These are phyloP conservation scores for Eulithis testata DNA, from an alignment of 2,888 invertebrate species.

Conservation along the genomic window DNA sequence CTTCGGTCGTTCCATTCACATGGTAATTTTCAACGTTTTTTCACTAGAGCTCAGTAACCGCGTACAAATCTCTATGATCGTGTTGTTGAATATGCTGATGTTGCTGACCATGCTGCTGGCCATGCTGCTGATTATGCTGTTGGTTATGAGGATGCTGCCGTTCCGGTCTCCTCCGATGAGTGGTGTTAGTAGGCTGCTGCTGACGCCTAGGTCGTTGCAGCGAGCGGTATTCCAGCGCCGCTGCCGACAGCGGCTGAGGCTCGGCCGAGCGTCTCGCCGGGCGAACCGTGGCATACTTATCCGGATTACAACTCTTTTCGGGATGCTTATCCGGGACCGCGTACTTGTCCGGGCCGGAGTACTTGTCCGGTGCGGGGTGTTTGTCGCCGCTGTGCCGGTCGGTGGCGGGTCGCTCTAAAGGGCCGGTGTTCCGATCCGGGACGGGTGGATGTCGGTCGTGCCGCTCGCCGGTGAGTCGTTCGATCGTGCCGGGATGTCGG, in stretches of 20 bases:
- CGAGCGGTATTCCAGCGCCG: conserved; percentile 85
- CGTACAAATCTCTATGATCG: conserved; percentile 87
- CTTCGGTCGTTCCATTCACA: neutral
- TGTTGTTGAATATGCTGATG: conserved; percentile 43
- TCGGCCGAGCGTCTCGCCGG: conserved; percentile 64
- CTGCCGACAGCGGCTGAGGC: conserved; percentile 83
- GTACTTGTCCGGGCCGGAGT: conserved; percentile 42
- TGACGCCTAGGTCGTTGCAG: conserved; percentile 82
- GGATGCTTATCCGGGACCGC: conserved; percentile 39
- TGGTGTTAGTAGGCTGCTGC: conserved; percentile 44
- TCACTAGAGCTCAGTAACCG: conserved; percentile 84
- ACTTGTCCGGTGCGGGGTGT: conserved; percentile 38
- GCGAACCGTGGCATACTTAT: conserved; percentile 78
- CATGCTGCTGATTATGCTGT: conserved; percentile 60
- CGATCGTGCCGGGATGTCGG: conserved; percentile 14
- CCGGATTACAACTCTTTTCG: conserved; percentile 40
- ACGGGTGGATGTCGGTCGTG: conserved; percentile 15
- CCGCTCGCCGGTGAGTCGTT: conserved; percentile 14
- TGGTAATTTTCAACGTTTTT: no score
- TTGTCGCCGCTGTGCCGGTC: conserved; percentile 14
- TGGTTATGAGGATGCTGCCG: conserved; percentile 27
- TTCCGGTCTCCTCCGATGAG: conserved; percentile 48
- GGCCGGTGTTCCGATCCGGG: conserved; percentile 15
- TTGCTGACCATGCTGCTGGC: conserved; percentile 43
- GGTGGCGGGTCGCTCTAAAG: conserved; percentile 9